Evolutionary conservation across 2,113 vertebrate species (phyloP), one percentile per base, ranked within the genome.

Genomic region (Oryzias celebensis): DNA sequence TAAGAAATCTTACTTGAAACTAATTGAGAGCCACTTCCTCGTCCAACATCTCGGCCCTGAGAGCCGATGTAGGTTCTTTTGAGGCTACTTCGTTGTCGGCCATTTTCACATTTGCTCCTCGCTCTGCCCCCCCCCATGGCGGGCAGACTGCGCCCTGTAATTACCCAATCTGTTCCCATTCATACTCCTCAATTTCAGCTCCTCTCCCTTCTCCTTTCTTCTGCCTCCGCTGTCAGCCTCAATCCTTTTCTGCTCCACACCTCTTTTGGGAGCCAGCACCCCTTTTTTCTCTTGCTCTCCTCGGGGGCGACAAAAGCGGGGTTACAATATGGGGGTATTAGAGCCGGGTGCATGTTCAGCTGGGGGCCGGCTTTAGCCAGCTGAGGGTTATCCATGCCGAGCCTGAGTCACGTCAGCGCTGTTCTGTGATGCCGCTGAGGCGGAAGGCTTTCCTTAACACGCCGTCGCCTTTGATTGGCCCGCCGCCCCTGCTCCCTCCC

Each of bases 361-460:
- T 85, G 83, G 84, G 80, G 82, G 78, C 71, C 74, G 83, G 87
- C 83, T 85, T 87, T 88, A 88, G 87, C 78, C 87, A 87, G 83
- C 85, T 89, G 86, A 86, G 87, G 87, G 85, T 89, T 86, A 86
- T 90, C 81, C 81, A 41, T 54, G 68, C 80, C 60, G 63, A 78
- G 81, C 78, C 82, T 65, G 78, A 86, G 83, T 87, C 87, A 78
- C 62, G 62, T 76, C 79, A 75, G 73, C 73, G 83, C 73, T 78
- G 75, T 85, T 74, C 73, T 91, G 82, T 91, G 90, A 91, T 91
- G 90, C 89, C 69, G 83, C 88, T 91, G 88, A 91, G 86, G 89
- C 89, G 88, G 89, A 91, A 91, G 90, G 83, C 80, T 87, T 85
- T 85, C 61, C 84, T 90, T 88, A 89, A 85, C 86, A 71, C 57